A percentile compares a stretch with the other conserved stretches of the same genome.
Evolutionary conservation across 2,888 invertebrate species (phyloP).

Genomic region (Dysmachus trigonus): DNA sequence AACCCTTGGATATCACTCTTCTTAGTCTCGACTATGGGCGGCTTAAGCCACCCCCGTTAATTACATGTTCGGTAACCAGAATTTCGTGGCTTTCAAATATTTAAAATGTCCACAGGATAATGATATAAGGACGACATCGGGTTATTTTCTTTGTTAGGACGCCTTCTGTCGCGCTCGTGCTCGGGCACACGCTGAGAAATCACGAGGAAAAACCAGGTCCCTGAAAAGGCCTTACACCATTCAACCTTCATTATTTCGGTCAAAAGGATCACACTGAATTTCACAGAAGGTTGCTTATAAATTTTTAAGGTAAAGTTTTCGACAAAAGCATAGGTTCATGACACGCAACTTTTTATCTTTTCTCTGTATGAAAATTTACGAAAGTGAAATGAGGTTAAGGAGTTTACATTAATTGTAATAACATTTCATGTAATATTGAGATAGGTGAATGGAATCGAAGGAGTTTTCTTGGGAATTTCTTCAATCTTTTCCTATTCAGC

Average conservation of each 20-base stretch:
- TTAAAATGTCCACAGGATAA: slow-evolving; percentile 34
- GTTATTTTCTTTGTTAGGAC: neutral
- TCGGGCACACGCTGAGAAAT: neutral
- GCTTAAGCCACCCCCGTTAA: neutral
- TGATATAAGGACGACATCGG: slow-evolving; percentile 2
- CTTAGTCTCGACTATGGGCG: neutral
- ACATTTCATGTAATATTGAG: neutral
- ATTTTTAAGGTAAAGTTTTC: neutral
- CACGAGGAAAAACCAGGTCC: neutral
- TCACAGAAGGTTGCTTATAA: neutral
- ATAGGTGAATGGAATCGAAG: neutral
- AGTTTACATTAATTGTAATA: neutral
- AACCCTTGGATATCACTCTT: neutral
- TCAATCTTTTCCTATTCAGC: neutral
- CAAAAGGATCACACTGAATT: neutral
- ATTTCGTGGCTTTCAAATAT: slow-evolving; percentile 27
- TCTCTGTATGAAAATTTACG: neutral
- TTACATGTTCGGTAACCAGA: neutral
- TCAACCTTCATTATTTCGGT: neutral
- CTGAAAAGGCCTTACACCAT: neutral
- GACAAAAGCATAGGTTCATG: neutral
- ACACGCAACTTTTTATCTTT: neutral
- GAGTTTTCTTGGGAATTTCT: neutral
- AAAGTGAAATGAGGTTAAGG: neutral
- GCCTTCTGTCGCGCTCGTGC: neutral